Base-by-base conservation (phyloP, 2,797 vertebrate genomes). In the Sus cebifrons region DNA sequence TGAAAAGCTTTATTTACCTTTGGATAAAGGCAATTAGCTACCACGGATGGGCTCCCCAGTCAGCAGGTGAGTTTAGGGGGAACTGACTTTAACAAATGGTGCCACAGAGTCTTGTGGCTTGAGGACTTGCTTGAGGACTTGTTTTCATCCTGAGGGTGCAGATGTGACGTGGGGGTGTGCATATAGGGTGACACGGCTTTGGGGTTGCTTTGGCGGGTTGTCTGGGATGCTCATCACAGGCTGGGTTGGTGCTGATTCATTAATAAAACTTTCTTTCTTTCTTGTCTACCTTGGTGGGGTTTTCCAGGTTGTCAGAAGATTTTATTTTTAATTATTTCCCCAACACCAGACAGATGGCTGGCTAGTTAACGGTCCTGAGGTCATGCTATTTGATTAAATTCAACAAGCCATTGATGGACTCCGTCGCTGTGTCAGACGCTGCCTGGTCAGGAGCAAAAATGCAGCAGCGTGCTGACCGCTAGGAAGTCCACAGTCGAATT, bases 271-370 rank as follows among this genome's bases (percentile, higher is more conserved):
- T 6, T 65, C 32, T 52, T 87, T 89, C 23, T 77, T 62, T 71
- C 44, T 71, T 27, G 23, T 82, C 52, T 64, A 54, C 58, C 44
- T 68, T 82, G 77, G 64, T 64, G 78, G n/a, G 62, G 49, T 78
- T 87, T 93, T 58, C 86, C 20, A 54, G 44, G 36, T 58, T 94
- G 70, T 83, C 88, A 95, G 64, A 21, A 78, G 65, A 71, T 88
- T 96, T 96, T 82, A 79, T 64, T 92, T 94, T 94, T 90, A 92
- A 96, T 95, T 82, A 83, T 79, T 82, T 96, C 27, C 79, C 82
- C 62, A 64, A 49, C 29, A 91, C n/a, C 32, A 54, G 93, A 74
- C 82, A 96, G 88, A 94, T 86, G 95, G 64, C n/a, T n/a, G 77
- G 71, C 23, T 88, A 60, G 93, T 15, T 40, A 77, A 92, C 91